These are phyloP conservation scores for Tenthredo amoena DNA, from an alignment of 2,888 invertebrate species.

Conservation along the genomic window DNA sequence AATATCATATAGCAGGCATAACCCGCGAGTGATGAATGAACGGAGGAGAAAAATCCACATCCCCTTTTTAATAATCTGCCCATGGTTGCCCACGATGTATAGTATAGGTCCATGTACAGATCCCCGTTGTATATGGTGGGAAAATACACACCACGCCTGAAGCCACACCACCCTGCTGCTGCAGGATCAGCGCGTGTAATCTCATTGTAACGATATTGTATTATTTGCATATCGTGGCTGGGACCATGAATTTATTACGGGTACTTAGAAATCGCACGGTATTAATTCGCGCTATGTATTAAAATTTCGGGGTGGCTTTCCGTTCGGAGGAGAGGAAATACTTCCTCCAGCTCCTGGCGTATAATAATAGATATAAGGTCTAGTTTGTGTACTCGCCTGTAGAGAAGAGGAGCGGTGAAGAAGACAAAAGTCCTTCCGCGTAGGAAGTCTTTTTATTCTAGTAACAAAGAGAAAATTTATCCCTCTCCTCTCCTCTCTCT, in stretches of 20 bases:
- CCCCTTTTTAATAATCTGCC: conserved; percentile 51
- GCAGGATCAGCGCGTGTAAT: conserved; percentile 74
- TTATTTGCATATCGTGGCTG: conserved; percentile 69
- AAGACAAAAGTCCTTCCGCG: conserved; percentile 22
- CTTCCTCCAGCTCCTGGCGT: background rate
- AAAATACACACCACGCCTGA: conserved; percentile 66
- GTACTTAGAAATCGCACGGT: conserved; percentile 49
- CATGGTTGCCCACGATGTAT: conserved; percentile 1
- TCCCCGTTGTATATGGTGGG: conserved; percentile 65
- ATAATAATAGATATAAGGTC: background rate
- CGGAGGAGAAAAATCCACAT: conserved; percentile 41
- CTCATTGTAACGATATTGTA: conserved; percentile 73
- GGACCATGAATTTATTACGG: conserved; percentile 47
- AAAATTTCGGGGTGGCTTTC: background rate
- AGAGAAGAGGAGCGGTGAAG: background rate
- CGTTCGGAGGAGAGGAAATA: background rate
- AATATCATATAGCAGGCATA: conserved; percentile 38
- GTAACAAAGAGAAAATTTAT: conserved; percentile 7
- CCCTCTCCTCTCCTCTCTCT: background rate
- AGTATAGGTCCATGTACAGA: background rate
- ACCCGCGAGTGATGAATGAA: conserved; percentile 40
- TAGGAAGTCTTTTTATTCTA: background rate
- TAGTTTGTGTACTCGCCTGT: background rate
- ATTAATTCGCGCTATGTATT: conserved; percentile 26
- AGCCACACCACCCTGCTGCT: conserved; percentile 48